phyloP scores from a whole-genome alignment of 1,140 invertebrate genomes.

The Zaprionus capensis region DNA sequence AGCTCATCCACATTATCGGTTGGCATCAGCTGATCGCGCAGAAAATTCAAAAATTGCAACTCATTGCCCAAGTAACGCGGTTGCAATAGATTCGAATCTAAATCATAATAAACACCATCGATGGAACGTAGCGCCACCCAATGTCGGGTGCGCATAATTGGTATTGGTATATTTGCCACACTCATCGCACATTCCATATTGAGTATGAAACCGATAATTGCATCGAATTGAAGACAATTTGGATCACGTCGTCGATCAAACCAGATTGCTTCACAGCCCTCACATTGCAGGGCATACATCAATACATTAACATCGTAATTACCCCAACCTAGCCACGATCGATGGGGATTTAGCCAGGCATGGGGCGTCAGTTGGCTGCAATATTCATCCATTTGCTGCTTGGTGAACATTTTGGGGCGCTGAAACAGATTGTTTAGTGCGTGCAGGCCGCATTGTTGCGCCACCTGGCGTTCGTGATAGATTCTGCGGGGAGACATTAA shows the following conservation, averaged over 20 bases:
- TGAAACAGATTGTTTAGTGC: constrained; percentile 98
- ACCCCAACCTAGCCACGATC: constrained; percentile 94
- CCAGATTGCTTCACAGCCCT: constrained; percentile 95
- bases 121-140: constrained; percentile 51
- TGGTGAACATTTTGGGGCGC: constrained; percentile 86
- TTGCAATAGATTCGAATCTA: constrained; percentile 44
- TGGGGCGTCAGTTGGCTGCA: constrained; percentile 92
- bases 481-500: constrained; percentile 67
- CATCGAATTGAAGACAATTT: constrained; percentile 83
- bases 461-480: constrained; percentile 90
- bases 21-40: constrained; percentile 14
- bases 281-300: constrained; percentile 94
- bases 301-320: constrained; percentile 99
- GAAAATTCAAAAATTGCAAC: constrained; percentile 27
- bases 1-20: constrained; percentile 35
- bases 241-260: constrained; percentile 92
- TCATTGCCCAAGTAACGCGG: constrained; percentile 32
- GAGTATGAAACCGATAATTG: constrained; percentile 51
- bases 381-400: constrained; percentile 93
- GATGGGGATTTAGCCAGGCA: constrained; percentile 96
- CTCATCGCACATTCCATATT: constrained; percentile 23
- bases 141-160: constrained; percentile 27
- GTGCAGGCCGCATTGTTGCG: constrained; percentile 96
- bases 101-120: constrained; percentile 37
- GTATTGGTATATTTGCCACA: constrained; percentile 13